Evolutionary conservation across 37 sponge, comb jelly and placozoan species (phyloP).

Genomic region (Chondrilla cf. caribensis): DNA sequence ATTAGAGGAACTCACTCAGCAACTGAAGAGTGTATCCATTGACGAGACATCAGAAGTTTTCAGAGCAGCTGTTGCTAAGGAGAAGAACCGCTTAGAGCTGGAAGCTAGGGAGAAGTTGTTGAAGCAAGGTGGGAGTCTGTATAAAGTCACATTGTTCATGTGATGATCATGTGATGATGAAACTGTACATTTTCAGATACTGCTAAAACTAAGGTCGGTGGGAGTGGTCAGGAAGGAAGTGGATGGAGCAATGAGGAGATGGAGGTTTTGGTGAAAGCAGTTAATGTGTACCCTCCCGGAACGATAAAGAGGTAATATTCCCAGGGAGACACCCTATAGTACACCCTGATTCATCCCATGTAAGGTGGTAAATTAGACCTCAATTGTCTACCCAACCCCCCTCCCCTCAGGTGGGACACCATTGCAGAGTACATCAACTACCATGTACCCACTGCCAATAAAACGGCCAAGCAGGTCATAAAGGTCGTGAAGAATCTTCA

Average conservation of each 20-base stretch:
- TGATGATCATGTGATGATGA: too few relatives aligned
- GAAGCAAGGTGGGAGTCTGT: slow-evolving; percentile 6
- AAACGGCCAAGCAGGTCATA: slow-evolving; percentile 60
- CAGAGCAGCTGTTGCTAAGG: background rate
- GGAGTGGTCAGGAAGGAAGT: background rate
- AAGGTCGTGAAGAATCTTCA: slow-evolving; percentile 13
- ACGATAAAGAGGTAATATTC: slow-evolving; percentile 70
- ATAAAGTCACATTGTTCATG: too few relatives aligned
- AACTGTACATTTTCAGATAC: too few relatives aligned
- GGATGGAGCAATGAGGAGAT: slow-evolving; percentile 77
- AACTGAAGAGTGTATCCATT: background rate
- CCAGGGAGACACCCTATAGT: background rate
- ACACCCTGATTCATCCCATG: background rate
- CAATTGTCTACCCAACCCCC: background rate
- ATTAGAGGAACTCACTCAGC: background rate
- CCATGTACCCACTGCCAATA: slow-evolving; percentile 51
- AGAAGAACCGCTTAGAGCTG: background rate
- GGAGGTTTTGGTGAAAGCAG: slow-evolving; percentile 90
- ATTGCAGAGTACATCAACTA: slow-evolving; percentile 81
- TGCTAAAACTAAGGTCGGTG: too few relatives aligned
- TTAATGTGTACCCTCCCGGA: slow-evolving; percentile 87
- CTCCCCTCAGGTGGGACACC: slow-evolving; percentile 61
- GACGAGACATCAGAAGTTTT: background rate
- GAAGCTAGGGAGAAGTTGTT: background rate
- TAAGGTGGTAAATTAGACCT: background rate